Conservation (phyloP, 2,888 invertebrate species). For the Invenusta paracnida region DNA sequence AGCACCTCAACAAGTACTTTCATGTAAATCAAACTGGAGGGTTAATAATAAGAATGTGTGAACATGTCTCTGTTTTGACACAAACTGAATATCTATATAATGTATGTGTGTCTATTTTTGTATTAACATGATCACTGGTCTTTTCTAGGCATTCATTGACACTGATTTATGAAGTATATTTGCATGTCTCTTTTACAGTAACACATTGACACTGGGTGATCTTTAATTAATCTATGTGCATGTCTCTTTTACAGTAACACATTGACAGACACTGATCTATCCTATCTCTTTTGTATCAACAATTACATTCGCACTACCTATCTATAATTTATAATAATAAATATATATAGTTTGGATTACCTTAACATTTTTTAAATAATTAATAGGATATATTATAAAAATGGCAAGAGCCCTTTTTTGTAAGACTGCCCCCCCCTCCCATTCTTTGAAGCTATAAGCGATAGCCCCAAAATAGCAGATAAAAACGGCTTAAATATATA, state of each 20-base stretch:
- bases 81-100: not conserved
- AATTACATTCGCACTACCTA: constrained; percentile 19
- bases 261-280: constrained; percentile 7
- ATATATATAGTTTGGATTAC: not conserved
- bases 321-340: constrained; percentile 20
- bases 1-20: constrained; percentile 1
- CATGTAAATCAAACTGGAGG: not conserved
- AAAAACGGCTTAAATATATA: too few relatives aligned
- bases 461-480: too few relatives aligned
- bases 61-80: not conserved
- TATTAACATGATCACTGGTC: not conserved
- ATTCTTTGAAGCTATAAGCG: too few relatives aligned
- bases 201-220: too few relatives aligned
- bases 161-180: not conserved
- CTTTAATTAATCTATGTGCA: not conserved
- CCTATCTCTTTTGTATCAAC: constrained; percentile 13
- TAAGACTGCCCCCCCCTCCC: too few relatives aligned
- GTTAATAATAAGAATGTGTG: not conserved
- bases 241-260: not conserved
- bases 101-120: not conserved
- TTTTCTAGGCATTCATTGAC: not conserved
- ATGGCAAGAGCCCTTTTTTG: too few relatives aligned
- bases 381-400: too few relatives aligned
- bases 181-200: too few relatives aligned
- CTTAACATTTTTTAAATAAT: not conserved